Base-by-base conservation (phyloP, 2,797 vertebrate genomes). In the Mionectes olivaceus region DNA sequence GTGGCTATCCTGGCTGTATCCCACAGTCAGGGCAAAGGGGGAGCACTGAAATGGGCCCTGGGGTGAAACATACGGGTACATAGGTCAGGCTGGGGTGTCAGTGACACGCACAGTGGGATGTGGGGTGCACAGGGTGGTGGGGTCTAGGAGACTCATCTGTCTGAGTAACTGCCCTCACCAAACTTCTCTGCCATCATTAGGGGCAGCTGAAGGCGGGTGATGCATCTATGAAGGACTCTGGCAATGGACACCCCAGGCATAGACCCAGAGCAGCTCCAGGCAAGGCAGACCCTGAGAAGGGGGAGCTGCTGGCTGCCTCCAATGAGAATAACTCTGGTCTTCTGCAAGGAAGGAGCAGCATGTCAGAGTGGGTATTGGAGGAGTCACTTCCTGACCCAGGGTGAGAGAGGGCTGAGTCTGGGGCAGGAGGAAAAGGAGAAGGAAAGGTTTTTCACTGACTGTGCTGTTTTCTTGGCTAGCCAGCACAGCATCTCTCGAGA, bases 401-500 rank as follows among this genome's bases (percentile, higher is more conserved):
- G 98, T 97, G 81, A 98, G 97, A 46, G 75, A 64, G 25, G 15
- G 24, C 39, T 80, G 63, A 56, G 50, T 7, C 60, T 78, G 59
- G 32, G n/a, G 53, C 16, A 52, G n/a, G 49, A 92, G 24, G 59
- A 78, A 67, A n/a, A 76, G 37, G 28, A 25, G 24, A 67, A 52
- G 35, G 33, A 32, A 47, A 47, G 49, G 5, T 76, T 3, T 10
- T 69, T 71, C 27, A 52, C 55, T 74, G 46, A 86, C 19, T 35
- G 22, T 5, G 2, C 30, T 49, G 7, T 75, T 95, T 95, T 16
- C 56, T 92, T 96, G 76, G 49, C 88, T 81, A 97, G 96, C 95
- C 98, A 98, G 95, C 97, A 98, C 76, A 97, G 92, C 84, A 97
- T 99, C 95, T 98, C 98, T 90, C 96, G 5, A 61, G 98, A 99